Percentiles rank a stretch among this genome's conserved stretches.
Conservation (phyloP, 2,797 vertebrate genomes). For the Thamnophis elegans region DNA sequence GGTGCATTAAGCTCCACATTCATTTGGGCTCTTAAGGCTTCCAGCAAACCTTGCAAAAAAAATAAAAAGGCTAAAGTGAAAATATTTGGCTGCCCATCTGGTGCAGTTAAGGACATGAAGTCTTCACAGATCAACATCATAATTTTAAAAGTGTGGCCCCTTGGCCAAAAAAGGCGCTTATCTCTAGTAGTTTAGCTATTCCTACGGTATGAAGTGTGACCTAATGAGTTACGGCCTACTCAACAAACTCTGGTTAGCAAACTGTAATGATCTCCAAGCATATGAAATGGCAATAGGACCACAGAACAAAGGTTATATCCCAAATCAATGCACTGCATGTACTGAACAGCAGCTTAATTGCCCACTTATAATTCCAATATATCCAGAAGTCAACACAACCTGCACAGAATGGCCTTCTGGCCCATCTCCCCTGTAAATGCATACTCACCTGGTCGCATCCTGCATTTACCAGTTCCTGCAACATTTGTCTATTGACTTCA, state of each 20-base stretch:
- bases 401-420: background rate
- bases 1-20: background rate
- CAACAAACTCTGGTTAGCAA: background rate
- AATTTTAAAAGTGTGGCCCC: background rate
- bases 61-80: background rate
- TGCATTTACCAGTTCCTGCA: conserved; percentile 94
- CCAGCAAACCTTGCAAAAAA: background rate
- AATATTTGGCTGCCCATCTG: background rate
- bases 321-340: background rate
- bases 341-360: background rate
- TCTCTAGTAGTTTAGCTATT: background rate
- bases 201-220: background rate
- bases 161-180: background rate
- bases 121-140: background rate
- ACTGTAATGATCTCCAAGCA: background rate
- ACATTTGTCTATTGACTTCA: conserved; percentile 96
- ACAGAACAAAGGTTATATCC: background rate
- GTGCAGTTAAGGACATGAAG: background rate
- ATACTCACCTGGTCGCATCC: conserved; percentile 92
- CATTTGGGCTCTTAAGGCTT: background rate
- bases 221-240: background rate
- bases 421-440: background rate
- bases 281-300: background rate
- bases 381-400: conserved; percentile 1
- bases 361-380: background rate